These are phyloP conservation scores for Apteryx owenii DNA, from an alignment of 2,113 vertebrate genomes.

Conservation along the genomic window DNA sequence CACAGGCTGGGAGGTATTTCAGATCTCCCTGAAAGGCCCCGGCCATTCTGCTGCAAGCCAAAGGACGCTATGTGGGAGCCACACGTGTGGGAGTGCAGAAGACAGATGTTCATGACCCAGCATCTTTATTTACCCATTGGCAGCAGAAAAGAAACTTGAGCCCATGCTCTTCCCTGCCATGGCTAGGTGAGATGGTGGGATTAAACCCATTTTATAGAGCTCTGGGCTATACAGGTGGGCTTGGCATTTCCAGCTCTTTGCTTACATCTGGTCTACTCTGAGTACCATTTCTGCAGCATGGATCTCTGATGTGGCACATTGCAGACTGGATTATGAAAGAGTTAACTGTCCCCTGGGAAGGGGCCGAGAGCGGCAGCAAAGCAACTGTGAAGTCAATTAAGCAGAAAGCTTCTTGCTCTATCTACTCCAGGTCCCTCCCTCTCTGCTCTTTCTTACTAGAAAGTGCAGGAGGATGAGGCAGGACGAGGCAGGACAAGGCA, in stretches of 20 bases:
- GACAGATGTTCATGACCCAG: neutral
- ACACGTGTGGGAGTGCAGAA: neutral
- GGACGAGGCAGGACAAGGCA: no score
- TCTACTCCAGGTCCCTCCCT: neutral
- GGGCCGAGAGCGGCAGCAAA: neutral
- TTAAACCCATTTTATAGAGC: neutral
- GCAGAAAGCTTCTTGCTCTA: neutral
- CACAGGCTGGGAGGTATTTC: neutral
- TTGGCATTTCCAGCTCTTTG: neutral
- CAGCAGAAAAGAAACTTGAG: neutral
- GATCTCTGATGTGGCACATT: neutral
- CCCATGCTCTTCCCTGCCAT: neutral
- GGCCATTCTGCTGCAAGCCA: neutral
- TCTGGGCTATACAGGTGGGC: neutral
- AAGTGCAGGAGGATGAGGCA: neutral
- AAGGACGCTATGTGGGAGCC: neutral
- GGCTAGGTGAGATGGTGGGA: neutral
- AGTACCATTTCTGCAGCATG: neutral
- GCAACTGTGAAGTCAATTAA: neutral
- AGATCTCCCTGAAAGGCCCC: neutral
- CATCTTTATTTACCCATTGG: neutral
- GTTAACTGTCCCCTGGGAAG: neutral
- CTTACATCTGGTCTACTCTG: neutral
- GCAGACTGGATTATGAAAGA: neutral
- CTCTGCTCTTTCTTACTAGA: neutral